Conservation (phyloP, 2,113 vertebrate species). For the Thermophis baileyi region DNA sequence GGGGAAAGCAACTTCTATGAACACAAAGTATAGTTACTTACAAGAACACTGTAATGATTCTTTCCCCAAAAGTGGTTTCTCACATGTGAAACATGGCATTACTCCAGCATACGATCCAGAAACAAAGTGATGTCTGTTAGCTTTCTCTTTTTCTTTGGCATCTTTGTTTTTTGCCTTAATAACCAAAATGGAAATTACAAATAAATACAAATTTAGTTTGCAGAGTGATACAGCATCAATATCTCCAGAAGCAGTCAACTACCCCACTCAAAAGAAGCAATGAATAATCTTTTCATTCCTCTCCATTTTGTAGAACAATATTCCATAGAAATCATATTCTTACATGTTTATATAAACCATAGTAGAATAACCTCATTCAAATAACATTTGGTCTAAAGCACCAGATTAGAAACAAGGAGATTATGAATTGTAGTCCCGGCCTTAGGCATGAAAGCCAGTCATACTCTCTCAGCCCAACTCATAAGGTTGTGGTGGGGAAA, state of each 20-base stretch:
- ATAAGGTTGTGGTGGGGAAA: too few relatives aligned
- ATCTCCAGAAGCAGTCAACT: not conserved
- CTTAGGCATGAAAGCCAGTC: not conserved
- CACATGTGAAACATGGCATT: slow-evolving; percentile 81
- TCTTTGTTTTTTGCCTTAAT: slow-evolving; percentile 89
- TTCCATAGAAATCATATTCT: not conserved
- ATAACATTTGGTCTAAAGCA: not conserved
- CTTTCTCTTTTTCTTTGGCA: slow-evolving; percentile 83
- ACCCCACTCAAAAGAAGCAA: not conserved
- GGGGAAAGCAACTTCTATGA: not conserved
- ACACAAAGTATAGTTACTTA: slow-evolving; percentile 68
- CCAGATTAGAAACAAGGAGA: not conserved
- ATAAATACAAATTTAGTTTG: not conserved
- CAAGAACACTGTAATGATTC: slow-evolving; percentile 86
- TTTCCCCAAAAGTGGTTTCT: slow-evolving; percentile 83
- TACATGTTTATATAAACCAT: not conserved
- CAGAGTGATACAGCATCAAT: not conserved
- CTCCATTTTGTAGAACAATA: not conserved
- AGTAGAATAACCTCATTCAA: not conserved
- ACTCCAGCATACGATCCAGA: slow-evolving; percentile 77
- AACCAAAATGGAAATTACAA: slow-evolving; percentile 28
- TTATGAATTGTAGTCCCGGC: not conserved
- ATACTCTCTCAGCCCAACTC: too few relatives aligned
- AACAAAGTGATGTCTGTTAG: slow-evolving; percentile 80
- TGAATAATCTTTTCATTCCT: not conserved